Percentiles rank a stretch among this genome's conserved stretches.
phyloP scores from a whole-genome alignment of 2,797 vertebrate genomes.

The Cynopterus sphinx region DNA sequence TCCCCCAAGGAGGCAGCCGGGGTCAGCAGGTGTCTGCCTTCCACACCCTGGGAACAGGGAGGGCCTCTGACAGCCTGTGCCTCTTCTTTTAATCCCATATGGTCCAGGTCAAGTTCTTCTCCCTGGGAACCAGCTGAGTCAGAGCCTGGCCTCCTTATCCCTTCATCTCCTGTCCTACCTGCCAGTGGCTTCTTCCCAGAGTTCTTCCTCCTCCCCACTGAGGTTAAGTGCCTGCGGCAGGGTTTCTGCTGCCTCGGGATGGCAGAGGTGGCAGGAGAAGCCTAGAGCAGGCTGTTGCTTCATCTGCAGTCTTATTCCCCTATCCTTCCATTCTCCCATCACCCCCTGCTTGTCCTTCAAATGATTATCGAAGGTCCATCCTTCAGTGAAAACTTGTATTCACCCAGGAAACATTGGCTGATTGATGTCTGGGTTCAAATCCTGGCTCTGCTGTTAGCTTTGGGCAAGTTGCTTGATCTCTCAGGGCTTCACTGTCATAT shows the following conservation, averaged over 20 bases:
- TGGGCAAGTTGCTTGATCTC: background rate
- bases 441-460: background rate
- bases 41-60: background rate
- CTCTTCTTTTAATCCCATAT: background rate
- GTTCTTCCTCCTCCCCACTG: background rate
- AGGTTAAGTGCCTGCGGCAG: background rate
- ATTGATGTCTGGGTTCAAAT: background rate
- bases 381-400: background rate
- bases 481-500: background rate
- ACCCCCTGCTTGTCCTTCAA: background rate
- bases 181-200: background rate
- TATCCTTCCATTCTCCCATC: background rate
- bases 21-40: background rate
- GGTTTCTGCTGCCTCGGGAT: background rate
- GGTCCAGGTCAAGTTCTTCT: background rate
- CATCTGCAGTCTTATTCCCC: background rate
- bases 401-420: background rate
- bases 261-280: background rate
- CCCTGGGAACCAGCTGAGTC: constrained; percentile 35
- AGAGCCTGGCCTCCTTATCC: background rate
- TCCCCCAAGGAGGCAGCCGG: background rate
- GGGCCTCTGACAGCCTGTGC: background rate
- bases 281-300: background rate
- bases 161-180: background rate
- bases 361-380: background rate